Percentiles rank a stretch among this genome's conserved stretches.
phyloP scores from a whole-genome alignment of 2,797 vertebrate species.

The Myiotriccus ornatus region DNA sequence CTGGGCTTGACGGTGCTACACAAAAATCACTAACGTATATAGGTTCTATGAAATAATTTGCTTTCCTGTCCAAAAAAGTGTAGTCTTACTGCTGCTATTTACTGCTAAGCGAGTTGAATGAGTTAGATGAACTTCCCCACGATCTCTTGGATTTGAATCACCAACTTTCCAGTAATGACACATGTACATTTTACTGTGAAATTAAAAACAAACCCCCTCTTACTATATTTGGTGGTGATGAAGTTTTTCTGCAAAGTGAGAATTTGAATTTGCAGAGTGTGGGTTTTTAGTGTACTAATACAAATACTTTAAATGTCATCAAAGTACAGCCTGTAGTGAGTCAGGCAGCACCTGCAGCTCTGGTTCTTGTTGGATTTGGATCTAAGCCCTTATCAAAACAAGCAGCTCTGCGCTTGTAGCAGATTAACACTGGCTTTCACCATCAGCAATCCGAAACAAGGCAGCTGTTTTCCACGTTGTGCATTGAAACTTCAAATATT shows the following conservation, averaged over 20 bases:
- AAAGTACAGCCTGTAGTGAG: background rate
- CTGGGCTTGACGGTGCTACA: background rate
- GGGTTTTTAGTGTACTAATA: background rate
- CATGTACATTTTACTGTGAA: background rate
- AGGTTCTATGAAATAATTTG: background rate
- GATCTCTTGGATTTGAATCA: background rate
- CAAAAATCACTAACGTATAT: background rate
- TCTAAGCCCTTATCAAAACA: background rate
- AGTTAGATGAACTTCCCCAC: background rate
- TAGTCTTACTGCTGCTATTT: background rate
- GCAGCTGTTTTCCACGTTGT: background rate
- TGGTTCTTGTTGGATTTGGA: background rate
- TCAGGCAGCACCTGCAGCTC: background rate
- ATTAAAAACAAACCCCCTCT: background rate
- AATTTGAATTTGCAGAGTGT: background rate
- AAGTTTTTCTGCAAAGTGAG: background rate
- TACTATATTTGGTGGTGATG: background rate
- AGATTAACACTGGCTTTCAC: background rate
- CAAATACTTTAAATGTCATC: background rate
- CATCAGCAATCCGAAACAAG: background rate
- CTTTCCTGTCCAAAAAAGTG: background rate
- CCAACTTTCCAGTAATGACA: background rate
- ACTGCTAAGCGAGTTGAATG: background rate
- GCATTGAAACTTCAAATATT: background rate
- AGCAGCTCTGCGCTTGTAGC: background rate